Evolutionary conservation across 2,888 invertebrate genomes (phyloP).

Genomic region (Metalampra italica): DNA sequence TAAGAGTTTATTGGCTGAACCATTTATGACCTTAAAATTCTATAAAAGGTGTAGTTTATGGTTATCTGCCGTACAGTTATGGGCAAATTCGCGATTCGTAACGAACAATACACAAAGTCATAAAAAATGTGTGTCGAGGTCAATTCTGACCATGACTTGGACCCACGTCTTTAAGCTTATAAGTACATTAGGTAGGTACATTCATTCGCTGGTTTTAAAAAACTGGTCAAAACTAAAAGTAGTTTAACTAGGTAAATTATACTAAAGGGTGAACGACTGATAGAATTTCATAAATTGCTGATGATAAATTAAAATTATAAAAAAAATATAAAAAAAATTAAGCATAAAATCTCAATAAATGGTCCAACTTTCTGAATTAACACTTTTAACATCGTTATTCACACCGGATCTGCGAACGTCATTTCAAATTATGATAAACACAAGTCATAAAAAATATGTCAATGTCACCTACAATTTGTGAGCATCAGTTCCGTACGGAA

Average conservation of each 20-base stretch:
- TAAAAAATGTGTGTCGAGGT: constrained; percentile 27
- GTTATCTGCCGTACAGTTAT: not conserved
- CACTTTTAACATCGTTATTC: not conserved
- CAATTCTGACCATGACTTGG: constrained; percentile 18
- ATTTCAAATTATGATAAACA: not conserved
- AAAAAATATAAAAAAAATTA: too few species aligned
- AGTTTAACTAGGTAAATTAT: too few species aligned
- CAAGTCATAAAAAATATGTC: not conserved
- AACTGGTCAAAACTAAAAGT: too few species aligned
- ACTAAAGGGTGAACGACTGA: too few species aligned
- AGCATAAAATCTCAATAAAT: too few species aligned
- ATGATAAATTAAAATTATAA: too few species aligned
- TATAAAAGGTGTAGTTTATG: not conserved
- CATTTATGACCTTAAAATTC: not conserved
- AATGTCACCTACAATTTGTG: constrained; percentile 1
- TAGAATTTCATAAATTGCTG: too few species aligned
- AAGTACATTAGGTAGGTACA: not conserved
- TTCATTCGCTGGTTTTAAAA: too few species aligned
- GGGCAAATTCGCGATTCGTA: not conserved
- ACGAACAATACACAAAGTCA: constrained; percentile 10
- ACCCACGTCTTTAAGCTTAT: constrained; percentile 1
- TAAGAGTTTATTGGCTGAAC: not conserved
- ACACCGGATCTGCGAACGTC: not conserved
- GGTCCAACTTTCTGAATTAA: not conserved
- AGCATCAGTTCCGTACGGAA: constrained; percentile 2